Conservation (phyloP, 2,797 vertebrate species). For the Acipenser transmontanus region DNA sequence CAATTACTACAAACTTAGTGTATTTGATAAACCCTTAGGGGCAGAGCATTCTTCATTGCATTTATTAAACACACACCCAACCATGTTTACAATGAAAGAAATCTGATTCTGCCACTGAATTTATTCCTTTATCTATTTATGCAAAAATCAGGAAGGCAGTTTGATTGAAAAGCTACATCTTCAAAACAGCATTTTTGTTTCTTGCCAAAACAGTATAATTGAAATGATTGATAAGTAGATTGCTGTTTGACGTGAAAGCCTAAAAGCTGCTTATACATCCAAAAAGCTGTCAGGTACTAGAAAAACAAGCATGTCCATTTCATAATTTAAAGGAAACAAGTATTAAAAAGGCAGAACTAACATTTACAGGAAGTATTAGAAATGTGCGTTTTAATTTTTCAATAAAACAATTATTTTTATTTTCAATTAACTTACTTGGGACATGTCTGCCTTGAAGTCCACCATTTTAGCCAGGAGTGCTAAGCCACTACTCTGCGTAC, state of each 20-base stretch:
- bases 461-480: too few species aligned
- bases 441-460: too few species aligned
- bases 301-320: slow-evolving; percentile 3
- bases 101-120: background rate
- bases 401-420: background rate
- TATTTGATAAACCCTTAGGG: background rate
- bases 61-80: slow-evolving; percentile 2
- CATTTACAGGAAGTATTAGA: background rate
- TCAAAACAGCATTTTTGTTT: background rate
- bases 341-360: background rate
- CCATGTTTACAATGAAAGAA: background rate
- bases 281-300: slow-evolving; percentile 11
- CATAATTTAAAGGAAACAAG: background rate
- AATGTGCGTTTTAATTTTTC: background rate
- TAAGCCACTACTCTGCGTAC: too few species aligned
- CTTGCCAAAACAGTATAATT: background rate
- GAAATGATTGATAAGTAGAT: slow-evolving; percentile 42
- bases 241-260: slow-evolving; percentile 33
- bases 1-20: background rate
- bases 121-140: slow-evolving; percentile 10
- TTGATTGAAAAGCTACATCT: slow-evolving; percentile 7
- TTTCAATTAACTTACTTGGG: background rate
- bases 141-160: slow-evolving; percentile 1
- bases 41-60: background rate
- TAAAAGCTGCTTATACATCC: slow-evolving; percentile 32